Conservation (phyloP, 2,113 vertebrate genomes). For the Corynorhinus townsendii region DNA sequence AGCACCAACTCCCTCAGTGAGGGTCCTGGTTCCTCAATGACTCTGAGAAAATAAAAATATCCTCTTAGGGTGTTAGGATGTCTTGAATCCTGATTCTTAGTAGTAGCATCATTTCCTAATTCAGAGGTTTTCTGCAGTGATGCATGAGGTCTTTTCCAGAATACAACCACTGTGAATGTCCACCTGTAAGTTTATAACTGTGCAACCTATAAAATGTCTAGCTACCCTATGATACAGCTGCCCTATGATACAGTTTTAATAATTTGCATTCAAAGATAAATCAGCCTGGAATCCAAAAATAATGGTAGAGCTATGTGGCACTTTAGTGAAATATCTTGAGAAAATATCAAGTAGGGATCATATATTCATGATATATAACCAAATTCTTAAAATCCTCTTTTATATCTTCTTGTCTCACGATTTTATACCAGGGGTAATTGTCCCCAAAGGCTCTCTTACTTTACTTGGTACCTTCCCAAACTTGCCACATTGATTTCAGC, state of each 20-base stretch:
- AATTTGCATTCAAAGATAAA: neutral
- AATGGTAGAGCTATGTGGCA: neutral
- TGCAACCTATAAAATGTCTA: neutral
- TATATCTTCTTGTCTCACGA: neutral
- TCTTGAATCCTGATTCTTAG: neutral
- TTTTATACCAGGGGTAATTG: neutral
- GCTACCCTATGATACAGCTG: neutral
- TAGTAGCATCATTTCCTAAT: neutral
- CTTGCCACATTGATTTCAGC: neutral
- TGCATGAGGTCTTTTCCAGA: neutral
- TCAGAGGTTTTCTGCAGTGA: neutral
- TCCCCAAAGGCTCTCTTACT: neutral
- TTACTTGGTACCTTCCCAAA: neutral
- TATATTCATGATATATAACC: neutral
- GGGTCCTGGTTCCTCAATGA: neutral
- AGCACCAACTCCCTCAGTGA: neutral
- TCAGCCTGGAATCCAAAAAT: neutral
- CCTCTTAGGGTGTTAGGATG: neutral
- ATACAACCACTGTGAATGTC: neutral
- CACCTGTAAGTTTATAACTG: neutral
- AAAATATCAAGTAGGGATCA: neutral
- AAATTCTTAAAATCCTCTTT: slow-evolving; percentile 4
- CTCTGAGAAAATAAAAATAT: neutral
- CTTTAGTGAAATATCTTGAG: neutral
- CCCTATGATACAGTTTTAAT: neutral